Percentiles rank a stretch among this genome's conserved stretches.
These are phyloP conservation scores for Papilio elwesi DNA, from an alignment of 2,888 invertebrate genomes.

Conservation along the genomic window DNA sequence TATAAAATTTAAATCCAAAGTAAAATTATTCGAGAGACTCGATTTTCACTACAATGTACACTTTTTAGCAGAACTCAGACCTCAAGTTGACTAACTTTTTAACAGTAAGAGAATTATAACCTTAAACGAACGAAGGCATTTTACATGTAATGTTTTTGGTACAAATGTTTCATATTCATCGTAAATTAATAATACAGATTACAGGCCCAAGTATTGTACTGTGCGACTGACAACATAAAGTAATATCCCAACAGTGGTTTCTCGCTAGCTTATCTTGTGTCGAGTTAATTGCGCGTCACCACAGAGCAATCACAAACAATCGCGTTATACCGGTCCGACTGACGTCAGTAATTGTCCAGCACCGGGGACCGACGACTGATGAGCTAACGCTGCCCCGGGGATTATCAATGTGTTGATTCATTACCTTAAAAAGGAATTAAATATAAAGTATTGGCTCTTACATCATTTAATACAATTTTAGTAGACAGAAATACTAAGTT, in stretches of 20 bases:
- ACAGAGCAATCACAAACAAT: slow-evolving; percentile 24
- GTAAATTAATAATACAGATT: no score
- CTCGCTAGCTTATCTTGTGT: not conserved
- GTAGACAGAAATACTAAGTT: no score
- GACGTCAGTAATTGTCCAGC: slow-evolving; percentile 29
- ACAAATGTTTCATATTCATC: no score
- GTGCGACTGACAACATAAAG: not conserved
- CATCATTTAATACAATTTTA: no score
- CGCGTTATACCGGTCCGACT: slow-evolving; percentile 23
- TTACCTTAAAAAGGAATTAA: not conserved
- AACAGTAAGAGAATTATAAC: no score
- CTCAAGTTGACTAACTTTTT: no score
- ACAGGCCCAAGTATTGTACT: not conserved
- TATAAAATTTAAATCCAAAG: no score
- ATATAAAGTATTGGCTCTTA: not conserved
- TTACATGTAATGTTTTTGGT: no score
- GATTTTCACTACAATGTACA: no score
- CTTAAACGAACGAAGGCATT: no score
- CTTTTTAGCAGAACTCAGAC: no score
- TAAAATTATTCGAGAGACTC: no score
- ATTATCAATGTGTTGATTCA: slow-evolving; percentile 1
- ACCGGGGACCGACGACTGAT: slow-evolving; percentile 10
- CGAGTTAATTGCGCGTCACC: slow-evolving; percentile 28
- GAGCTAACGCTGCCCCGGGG: slow-evolving; percentile 14
- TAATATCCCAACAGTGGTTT: not conserved